Evolutionary conservation across 1,140 invertebrate genomes (phyloP).

Genomic region (Cherax destructor): DNA sequence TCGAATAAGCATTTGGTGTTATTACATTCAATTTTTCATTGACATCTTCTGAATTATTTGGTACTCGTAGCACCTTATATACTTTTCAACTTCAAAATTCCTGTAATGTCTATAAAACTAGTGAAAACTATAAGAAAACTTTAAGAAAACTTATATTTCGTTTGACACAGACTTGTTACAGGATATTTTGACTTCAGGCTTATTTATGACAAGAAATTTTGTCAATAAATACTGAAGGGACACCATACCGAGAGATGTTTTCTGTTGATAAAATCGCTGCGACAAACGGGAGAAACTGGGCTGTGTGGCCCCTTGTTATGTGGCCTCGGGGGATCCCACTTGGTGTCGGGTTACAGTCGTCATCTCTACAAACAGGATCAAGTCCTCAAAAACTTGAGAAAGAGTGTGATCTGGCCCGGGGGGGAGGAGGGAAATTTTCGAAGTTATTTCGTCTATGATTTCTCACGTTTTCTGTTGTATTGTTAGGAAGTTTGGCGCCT

Average conservation of each 20-base stretch:
- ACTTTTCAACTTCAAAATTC: too few species aligned
- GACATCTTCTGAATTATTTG: too few species aligned
- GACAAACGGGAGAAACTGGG: background rate
- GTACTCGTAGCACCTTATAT: too few species aligned
- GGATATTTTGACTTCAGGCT: too few species aligned
- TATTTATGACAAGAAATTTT: too few species aligned
- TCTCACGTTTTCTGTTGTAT: background rate
- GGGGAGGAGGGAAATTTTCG: background rate
- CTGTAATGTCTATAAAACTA: too few species aligned
- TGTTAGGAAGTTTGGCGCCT: background rate
- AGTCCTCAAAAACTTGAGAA: slow-evolving; percentile 11
- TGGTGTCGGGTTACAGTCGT: background rate
- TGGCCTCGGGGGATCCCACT: background rate
- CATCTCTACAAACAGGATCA: background rate
- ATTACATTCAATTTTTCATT: too few species aligned
- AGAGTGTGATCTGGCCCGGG: background rate
- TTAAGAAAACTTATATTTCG: too few species aligned
- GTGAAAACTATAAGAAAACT: too few species aligned
- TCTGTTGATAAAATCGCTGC: background rate
- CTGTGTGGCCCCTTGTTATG: background rate
- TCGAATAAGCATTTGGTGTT: too few species aligned
- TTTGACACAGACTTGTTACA: too few species aligned
- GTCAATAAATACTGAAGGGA: too few species aligned
- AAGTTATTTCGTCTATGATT: background rate
- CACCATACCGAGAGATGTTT: background rate